Evolutionary conservation across 1,140 invertebrate genomes (phyloP), one percentile per base, ranked within the genome.

Genomic region (Camponotus pennsylvanicus): DNA sequence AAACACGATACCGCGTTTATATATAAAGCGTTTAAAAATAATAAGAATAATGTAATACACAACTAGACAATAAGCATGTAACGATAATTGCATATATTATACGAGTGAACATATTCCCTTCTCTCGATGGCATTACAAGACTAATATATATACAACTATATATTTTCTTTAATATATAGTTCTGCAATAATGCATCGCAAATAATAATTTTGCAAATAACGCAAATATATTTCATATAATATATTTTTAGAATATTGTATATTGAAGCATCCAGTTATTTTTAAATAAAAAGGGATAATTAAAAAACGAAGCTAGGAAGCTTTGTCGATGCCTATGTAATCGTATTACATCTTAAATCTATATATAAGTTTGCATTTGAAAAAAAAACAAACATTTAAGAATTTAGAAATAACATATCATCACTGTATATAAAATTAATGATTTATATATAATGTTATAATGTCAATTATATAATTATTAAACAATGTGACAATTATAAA

Each of bases 271-370:
- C 55, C 55, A 86, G 70, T 90, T 92, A 91, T 91, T 92, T 93
- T 91, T 88, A 77, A 93, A 93, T 93, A 93, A 93, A 93, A 92
- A 86, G 89, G 90, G 90, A 91, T 91, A 88, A 89, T 91, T 91
- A 86, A 89, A 59, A 18, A 18, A 80, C 11, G 1, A 49, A 34
- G 57, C n/a, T 4, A 75, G 6, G 0, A 37, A 57, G n/a, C 34
- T 76, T 59, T 13, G n/a, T 27, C 59, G 5, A 27, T 61, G 2
- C 18, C 37, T 76, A 69, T 15, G 49, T 32, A 69, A 32, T 49
- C 4, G 18, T 49, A 49, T 40, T 67, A 34, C 13, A 7, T 4
- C 9, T 75, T 40, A 57, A 37, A 75, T 57, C 0, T 57, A 18
- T 34, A 57, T n/a, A 34, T 75, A 75, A 75, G n/a, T 75, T 75